phyloP scores from a whole-genome alignment of 2,113 vertebrate genomes.

The Corydoras maculifer region DNA sequence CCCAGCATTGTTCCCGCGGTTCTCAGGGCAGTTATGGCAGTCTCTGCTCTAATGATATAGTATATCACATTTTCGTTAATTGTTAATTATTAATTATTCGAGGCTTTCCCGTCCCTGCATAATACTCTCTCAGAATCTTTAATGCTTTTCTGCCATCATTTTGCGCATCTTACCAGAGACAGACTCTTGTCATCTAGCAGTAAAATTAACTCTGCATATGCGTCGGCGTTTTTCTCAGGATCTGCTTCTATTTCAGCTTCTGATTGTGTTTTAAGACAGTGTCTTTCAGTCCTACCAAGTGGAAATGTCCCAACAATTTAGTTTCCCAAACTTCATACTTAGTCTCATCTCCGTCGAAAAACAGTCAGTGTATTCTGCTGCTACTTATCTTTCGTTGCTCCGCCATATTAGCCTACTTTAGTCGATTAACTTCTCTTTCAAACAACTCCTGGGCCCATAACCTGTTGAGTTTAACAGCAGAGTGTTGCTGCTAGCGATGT shows the following conservation, averaged over 20 bases:
- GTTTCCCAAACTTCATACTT: not conserved
- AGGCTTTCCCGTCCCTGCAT: slow-evolving; percentile 25
- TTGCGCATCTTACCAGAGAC: slow-evolving; percentile 4
- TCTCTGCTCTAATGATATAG: slow-evolving; percentile 30
- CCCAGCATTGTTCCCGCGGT: slow-evolving; percentile 5
- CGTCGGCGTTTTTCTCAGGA: not conserved
- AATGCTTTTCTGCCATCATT: slow-evolving; percentile 16
- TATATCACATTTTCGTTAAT: slow-evolving; percentile 21
- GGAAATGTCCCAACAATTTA: not conserved
- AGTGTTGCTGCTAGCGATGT: too few relatives aligned
- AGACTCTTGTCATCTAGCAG: slow-evolving; percentile 14
- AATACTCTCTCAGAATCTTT: not conserved
- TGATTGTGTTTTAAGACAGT: not conserved
- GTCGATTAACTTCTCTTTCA: not conserved
- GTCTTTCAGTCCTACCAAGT: not conserved
- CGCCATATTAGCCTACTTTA: too few relatives aligned
- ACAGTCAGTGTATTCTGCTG: not conserved
- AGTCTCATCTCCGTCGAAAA: slow-evolving; percentile 2
- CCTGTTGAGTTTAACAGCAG: not conserved
- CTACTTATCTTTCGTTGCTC: too few relatives aligned
- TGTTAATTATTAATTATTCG: not conserved
- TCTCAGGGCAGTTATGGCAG: slow-evolving; percentile 5
- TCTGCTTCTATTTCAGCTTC: not conserved
- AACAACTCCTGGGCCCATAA: slow-evolving; percentile 13
- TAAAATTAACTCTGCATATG: slow-evolving; percentile 25